Percentiles rank a stretch among this genome's conserved stretches.
Conservation (phyloP, 2,113 vertebrate species). For the Pseudorectes ferrugineus region DNA sequence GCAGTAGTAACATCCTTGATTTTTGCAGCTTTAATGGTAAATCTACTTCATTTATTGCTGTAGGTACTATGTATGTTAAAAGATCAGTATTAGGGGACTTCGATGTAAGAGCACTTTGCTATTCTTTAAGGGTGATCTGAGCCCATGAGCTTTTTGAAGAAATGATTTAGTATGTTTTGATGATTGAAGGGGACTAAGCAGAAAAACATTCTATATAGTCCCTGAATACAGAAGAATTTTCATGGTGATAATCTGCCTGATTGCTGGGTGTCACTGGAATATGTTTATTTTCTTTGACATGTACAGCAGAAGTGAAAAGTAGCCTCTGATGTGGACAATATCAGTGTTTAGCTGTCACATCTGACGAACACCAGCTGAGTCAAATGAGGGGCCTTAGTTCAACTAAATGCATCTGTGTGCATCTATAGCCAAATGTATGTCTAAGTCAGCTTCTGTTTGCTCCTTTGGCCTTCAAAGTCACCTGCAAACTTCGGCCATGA, state of each 20-base stretch:
- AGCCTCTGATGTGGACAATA: neutral
- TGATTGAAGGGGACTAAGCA: neutral
- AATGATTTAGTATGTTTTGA: neutral
- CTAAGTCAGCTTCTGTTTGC: neutral
- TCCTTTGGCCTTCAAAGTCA: neutral
- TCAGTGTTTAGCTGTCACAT: neutral
- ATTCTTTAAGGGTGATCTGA: neutral
- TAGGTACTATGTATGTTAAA: neutral
- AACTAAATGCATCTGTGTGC: neutral
- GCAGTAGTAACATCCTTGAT: neutral
- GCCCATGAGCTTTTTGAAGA: neutral
- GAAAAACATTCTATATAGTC: neutral
- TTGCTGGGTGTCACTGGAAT: neutral
- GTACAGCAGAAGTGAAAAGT: neutral
- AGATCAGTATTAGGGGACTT: neutral
- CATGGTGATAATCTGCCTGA: constrained; percentile 7
- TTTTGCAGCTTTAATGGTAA: neutral
- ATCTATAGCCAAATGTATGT: neutral
- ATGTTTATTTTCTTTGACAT: neutral
- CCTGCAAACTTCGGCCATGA: neutral
- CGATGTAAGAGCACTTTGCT: neutral
- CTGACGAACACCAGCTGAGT: neutral
- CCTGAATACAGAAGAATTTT: neutral
- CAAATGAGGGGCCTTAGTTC: neutral
- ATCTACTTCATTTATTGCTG: neutral